A percentile compares a stretch with the other conserved stretches of the same genome.
Evolutionary conservation across 1,140 invertebrate species (phyloP).

Genomic region (Trachelipus rathkii): DNA sequence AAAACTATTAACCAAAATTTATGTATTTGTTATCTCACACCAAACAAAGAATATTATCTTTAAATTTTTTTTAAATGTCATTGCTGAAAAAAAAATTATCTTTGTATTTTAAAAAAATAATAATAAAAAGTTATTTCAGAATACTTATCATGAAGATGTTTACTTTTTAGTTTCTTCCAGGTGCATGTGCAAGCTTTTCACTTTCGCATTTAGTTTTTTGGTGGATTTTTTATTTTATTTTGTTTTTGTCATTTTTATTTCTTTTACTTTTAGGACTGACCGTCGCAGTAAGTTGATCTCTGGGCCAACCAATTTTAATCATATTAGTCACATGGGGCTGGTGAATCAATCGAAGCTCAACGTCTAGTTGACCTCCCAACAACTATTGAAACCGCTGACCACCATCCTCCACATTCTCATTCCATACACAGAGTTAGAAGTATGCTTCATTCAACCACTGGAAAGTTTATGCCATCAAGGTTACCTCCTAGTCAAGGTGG

Average conservation of each 20-base stretch:
- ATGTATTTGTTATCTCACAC: no score
- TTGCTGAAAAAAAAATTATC: no score
- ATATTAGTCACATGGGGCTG: constrained; percentile 97
- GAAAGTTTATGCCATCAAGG: constrained; percentile 38
- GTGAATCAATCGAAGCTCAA: constrained; percentile 89
- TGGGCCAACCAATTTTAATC: constrained; percentile 95
- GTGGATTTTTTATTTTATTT: neutral
- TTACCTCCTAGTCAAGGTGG: constrained; percentile 39
- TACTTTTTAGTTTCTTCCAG: no score
- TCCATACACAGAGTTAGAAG: constrained; percentile 49
- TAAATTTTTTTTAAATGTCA: no score
- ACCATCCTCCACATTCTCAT: constrained; percentile 47
- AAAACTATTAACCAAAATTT: no score
- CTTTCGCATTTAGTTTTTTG: no score
- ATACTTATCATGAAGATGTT: no score
- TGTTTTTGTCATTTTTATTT: neutral
- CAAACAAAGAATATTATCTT: no score
- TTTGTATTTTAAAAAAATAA: no score
- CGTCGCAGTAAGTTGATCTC: constrained; percentile 91
- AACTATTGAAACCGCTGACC: constrained; percentile 70
- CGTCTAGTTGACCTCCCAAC: constrained; percentile 86
- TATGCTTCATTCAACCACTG: constrained; percentile 50
- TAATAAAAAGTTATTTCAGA: no score
- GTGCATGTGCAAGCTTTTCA: no score
- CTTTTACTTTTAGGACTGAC: constrained; percentile 55